A percentile compares a stretch with the other conserved stretches of the same genome.
Conservation (phyloP, 2,113 vertebrate species). For the Raja brachyura region DNA sequence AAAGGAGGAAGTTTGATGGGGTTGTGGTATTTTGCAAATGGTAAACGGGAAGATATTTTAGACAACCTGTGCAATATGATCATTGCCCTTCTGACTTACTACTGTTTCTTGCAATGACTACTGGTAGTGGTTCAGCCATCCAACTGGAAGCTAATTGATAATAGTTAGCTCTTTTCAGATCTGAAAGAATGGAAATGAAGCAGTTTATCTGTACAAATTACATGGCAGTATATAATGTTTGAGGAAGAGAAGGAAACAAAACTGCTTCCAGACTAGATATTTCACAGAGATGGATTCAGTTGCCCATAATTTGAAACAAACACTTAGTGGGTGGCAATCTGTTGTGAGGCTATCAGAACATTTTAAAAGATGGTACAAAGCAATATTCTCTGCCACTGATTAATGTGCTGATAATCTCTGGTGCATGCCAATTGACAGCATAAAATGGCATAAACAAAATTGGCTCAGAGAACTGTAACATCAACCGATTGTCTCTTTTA, state of each 20-base stretch:
- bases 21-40: background rate
- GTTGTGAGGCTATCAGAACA: background rate
- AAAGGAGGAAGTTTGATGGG: background rate
- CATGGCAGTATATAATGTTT: background rate
- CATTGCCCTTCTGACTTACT: background rate
- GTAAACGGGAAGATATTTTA: background rate
- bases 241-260: background rate
- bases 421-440: background rate
- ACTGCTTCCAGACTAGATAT: background rate
- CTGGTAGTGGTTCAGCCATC: background rate
- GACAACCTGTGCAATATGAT: background rate
- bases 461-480: background rate
- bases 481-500: background rate
- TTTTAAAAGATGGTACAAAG: background rate
- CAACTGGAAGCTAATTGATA: background rate
- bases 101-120: background rate
- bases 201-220: background rate
- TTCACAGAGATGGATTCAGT: background rate
- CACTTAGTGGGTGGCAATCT: background rate
- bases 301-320: background rate
- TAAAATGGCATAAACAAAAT: background rate
- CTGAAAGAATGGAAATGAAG: constrained; percentile 13
- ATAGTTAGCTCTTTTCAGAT: background rate
- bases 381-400: background rate
- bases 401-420: background rate